Base-by-base conservation (phyloP, 2,797 vertebrate species). In the Ispidina picta region DNA sequence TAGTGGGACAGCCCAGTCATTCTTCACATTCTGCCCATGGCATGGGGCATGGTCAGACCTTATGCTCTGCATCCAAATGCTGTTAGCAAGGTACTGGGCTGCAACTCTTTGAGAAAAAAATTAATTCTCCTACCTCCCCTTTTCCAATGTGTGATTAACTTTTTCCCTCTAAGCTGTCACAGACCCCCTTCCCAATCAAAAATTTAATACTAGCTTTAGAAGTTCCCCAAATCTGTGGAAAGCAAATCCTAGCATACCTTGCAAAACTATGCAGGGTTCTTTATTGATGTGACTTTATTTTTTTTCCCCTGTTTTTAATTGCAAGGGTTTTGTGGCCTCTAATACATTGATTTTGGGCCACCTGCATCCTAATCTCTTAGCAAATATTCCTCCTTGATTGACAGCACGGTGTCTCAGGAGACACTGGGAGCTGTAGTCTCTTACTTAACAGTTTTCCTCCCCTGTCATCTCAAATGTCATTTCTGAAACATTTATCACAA, bases 391-490 rank as follows among this genome's bases (percentile, higher is more conserved):
- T 76, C n/a, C 31, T 76, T 96, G 94, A 94, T 35, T 97, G 95
- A 96, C 93, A 97, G 66, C 15, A 49, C 5, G 6, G 12, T 58
- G 55, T 82, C 93, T 96, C 94, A 73, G n/a, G 94, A 96, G 94
- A 95, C 78, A 48, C 69, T 69, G 31, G 55, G 73, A 96, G 39
- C 72, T 88, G 37, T 29, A 49, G 48, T 94, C 58, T 91, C 77
- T 92, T 96, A 93, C 82, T 93, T 94, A 82, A 83, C 65, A 83
- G 89, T 96, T 96, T 97, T 95, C 85, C 83, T 96, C 54, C 23
- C 5, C 59, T 96, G 93, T 96, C 96, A 97, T 95, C 90, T 93
- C 83, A 97, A 96, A 97, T 97, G 95, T 95, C 95, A 97, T 96
- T 97, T 96, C 84, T 95, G 95, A 97, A 95, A 91, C 88, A 93